Base-by-base conservation (phyloP, 2,113 vertebrate genomes). In the Peromyscus maniculatus region DNA sequence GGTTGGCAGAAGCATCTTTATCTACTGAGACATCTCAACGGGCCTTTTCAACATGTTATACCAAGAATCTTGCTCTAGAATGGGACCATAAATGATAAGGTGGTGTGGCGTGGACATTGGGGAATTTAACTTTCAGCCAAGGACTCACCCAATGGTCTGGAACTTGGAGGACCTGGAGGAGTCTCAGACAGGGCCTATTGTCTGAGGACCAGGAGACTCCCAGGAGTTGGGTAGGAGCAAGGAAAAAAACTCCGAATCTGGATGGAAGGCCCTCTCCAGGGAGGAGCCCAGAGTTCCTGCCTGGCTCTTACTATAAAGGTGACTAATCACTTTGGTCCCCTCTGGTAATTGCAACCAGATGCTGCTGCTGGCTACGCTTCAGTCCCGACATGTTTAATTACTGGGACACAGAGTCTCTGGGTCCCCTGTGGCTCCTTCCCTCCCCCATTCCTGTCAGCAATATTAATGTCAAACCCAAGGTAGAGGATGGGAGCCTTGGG, bases 311-410 rank as follows among this genome's bases (percentile, higher is more conserved):
- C 97, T 97, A 97, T 97, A 98, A 96, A 97, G 94, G 97, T 98
- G 98, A 98, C 98, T 97, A 98, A 98, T 98, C 97, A 97, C 98
- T 98, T 98, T 69, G 71, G 98, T 98, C 95, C 97, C 97, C 97
- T 97, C 96, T 97, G 91, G 97, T 98, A 98, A 98, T 98, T 98
- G 92, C 97, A 98, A 97, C 98, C 97, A 98, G 97, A 98, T 97
- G 97, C 98, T 96, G 96, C 92, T 0, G 77, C 96, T 98, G 98
- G 98, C 98, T 98, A 75, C 0, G 31, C 93, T 97, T 97, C 97
- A 98, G 95, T 96, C 96, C 97, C 97, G 96, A 97, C 96, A 97
- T 98, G 97, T 98, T 98, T 97, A 97, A 98, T 98, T 96, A 97
- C 95, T 94, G 89, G 95, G 97, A 98, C 55, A 66, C 84, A 96